Percentiles rank a stretch among this genome's conserved stretches.
Conservation (phyloP, 2,888 invertebrate genomes). For the Boloria selene region DNA sequence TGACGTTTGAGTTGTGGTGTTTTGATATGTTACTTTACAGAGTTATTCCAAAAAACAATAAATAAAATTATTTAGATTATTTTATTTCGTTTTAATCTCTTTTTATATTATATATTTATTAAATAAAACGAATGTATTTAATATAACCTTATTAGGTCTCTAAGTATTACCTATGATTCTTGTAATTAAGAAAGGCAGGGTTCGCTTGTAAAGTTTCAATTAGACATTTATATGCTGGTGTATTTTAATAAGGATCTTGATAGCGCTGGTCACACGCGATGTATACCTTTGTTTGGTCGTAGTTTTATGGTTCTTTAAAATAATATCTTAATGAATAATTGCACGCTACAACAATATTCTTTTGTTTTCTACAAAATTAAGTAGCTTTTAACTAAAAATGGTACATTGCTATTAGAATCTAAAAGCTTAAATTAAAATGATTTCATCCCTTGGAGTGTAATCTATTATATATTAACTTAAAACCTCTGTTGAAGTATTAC, state of each 20-base stretch:
- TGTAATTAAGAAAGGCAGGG: constrained; percentile 25
- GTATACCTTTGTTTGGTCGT: constrained; percentile 52
- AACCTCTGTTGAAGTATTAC: no score
- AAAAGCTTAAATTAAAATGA: constrained; percentile 1
- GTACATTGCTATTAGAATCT: not conserved
- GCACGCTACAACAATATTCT: constrained; percentile 52
- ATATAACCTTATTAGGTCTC: not conserved
- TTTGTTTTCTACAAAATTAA: constrained; percentile 5
- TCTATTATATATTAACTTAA: no score
- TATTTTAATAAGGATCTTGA: constrained; percentile 60
- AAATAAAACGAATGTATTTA: not conserved
- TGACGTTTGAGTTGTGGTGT: no score
- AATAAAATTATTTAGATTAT: no score
- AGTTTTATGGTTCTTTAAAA: constrained; percentile 49
- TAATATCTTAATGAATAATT: constrained; percentile 60
- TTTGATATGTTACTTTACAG: no score
- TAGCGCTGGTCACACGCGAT: constrained; percentile 63
- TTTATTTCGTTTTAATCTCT: no score
- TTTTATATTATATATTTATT: no score
- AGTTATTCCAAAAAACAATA: no score
- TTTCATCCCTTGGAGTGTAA: no score
- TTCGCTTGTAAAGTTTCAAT: constrained; percentile 68
- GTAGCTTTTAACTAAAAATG: not conserved
- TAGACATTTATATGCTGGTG: constrained; percentile 53
- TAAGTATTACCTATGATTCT: constrained; percentile 2